phyloP scores from a whole-genome alignment of 2,888 invertebrate genomes.

The Venustoraphidia nigricollis region DNA sequence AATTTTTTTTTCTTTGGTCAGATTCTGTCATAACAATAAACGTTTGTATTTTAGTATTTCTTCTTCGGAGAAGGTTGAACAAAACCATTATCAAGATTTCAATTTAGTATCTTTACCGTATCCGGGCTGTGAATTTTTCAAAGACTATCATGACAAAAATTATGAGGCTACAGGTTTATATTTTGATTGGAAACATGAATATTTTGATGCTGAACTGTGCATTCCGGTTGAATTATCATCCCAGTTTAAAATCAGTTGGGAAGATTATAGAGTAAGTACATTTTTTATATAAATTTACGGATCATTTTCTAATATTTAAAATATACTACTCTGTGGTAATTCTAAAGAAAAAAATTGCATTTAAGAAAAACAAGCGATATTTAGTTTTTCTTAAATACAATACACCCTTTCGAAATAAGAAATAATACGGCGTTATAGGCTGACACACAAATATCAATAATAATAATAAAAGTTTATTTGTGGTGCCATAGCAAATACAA shows the following conservation, averaged over 20 bases:
- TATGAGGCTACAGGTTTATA: slow-evolving; percentile 48
- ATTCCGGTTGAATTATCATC: slow-evolving; percentile 40
- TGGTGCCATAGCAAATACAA: too few relatives aligned
- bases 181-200: slow-evolving; percentile 58
- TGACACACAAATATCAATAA: too few relatives aligned
- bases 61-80: slow-evolving; percentile 71
- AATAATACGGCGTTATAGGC: too few relatives aligned
- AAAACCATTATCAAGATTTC: slow-evolving; percentile 57
- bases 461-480: too few relatives aligned
- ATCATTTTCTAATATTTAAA: too few relatives aligned
- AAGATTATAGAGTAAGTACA: slow-evolving; percentile 38
- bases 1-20: too few relatives aligned
- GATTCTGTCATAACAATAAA: not conserved
- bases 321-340: too few relatives aligned
- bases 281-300: not conserved
- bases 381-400: too few relatives aligned
- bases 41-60: slow-evolving; percentile 42
- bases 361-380: too few relatives aligned
- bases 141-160: slow-evolving; percentile 52
- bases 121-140: slow-evolving; percentile 74
- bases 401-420: too few relatives aligned
- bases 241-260: slow-evolving; percentile 42
- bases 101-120: slow-evolving; percentile 59
- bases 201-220: slow-evolving; percentile 48
- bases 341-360: too few relatives aligned